Percentiles rank a stretch among this genome's conserved stretches.
phyloP scores from a whole-genome alignment of 2,888 invertebrate genomes.

The Cerastis rubricosa region DNA sequence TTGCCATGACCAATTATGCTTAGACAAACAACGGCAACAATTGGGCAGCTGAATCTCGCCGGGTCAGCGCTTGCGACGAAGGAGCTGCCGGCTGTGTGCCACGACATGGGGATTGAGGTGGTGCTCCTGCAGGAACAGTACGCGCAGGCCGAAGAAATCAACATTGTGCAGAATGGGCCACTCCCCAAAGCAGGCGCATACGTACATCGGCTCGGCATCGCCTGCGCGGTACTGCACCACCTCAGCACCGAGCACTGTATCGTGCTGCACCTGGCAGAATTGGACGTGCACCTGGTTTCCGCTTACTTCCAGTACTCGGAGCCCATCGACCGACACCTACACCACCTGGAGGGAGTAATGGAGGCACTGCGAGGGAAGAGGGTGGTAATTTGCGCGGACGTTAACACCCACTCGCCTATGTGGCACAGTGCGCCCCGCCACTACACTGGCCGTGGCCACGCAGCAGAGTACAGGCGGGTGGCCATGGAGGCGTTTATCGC shows the following conservation, averaged over 20 bases:
- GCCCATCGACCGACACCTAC: background rate
- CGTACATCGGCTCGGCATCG: fast-evolving
- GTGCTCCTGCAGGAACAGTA: slow-evolving; percentile 67
- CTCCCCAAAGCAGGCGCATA: background rate
- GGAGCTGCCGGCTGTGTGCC: slow-evolving; percentile 57
- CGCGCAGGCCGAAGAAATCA: background rate
- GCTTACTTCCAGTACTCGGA: slow-evolving; percentile 27
- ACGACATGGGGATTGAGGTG: slow-evolving; percentile 46
- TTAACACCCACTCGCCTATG: slow-evolving; percentile 67
- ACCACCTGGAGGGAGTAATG: slow-evolving; percentile 53
- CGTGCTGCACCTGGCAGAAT: background rate
- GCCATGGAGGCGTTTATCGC: background rate
- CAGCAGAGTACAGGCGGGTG: background rate
- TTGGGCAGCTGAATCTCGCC: slow-evolving; percentile 64
- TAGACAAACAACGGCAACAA: fast-evolving
- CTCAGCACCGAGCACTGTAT: background rate
- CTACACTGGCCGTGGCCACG: slow-evolving; percentile 54
- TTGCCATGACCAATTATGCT: slow-evolving; percentile 39
- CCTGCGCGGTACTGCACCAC: background rate
- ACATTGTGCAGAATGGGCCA: fast-evolving
- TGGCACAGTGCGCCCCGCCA: slow-evolving; percentile 60
- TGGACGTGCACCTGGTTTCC: slow-evolving; percentile 4
- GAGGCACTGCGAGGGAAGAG: slow-evolving; percentile 15
- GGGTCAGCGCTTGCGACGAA: slow-evolving; percentile 50
- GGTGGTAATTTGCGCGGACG: slow-evolving; percentile 52